Percentiles rank a stretch among this genome's conserved stretches.
Conservation (phyloP, 2,113 vertebrate genomes). For the Triplophysa dalaica region DNA sequence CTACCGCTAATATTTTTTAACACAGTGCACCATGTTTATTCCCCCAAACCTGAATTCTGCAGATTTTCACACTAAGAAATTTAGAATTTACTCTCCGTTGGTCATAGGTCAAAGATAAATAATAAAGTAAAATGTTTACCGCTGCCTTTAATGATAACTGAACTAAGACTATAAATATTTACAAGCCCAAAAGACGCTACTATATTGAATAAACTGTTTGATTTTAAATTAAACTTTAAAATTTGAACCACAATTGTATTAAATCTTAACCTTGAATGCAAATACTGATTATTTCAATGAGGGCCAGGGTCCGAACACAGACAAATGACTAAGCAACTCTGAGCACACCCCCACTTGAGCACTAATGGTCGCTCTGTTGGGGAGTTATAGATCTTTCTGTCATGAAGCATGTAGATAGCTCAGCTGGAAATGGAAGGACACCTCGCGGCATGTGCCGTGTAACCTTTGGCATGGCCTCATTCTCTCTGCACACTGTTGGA, state of each 20-base stretch:
- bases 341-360: constrained; percentile 15
- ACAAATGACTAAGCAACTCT: constrained; percentile 31
- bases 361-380: constrained; percentile 24
- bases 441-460: constrained; percentile 38
- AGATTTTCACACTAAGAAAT: too few species aligned
- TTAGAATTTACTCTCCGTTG: too few species aligned
- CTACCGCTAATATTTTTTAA: too few species aligned
- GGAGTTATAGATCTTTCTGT: constrained; percentile 39
- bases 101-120: too few species aligned
- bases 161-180: not conserved
- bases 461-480: constrained; percentile 25
- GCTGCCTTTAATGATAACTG: too few species aligned
- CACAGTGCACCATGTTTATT: too few species aligned
- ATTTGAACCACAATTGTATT: not conserved
- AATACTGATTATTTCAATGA: constrained; percentile 10
- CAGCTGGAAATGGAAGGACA: constrained; percentile 35
- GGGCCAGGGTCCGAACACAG: not conserved
- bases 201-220: not conserved
- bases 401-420: constrained; percentile 34
- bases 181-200: not conserved
- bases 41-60: too few species aligned
- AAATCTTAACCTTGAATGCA: not conserved
- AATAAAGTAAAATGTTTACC: too few species aligned
- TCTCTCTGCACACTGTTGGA: not conserved
- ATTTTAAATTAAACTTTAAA: not conserved